These are phyloP conservation scores for Acholoe squamosa DNA, from an alignment of 2,888 invertebrate genomes.

Conservation along the genomic window DNA sequence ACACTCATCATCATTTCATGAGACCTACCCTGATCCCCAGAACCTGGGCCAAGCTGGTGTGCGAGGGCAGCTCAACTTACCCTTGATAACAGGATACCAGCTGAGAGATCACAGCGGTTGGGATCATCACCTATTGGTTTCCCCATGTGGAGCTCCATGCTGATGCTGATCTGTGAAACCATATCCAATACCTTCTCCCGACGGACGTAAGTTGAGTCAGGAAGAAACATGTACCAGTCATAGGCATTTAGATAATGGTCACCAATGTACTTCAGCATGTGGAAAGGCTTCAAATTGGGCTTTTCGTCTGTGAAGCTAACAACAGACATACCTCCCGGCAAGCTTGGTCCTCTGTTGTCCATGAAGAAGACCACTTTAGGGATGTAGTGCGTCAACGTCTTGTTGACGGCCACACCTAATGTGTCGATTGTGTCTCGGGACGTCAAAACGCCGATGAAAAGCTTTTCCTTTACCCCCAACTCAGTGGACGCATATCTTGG, in stretches of 20 bases:
- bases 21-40: no score
- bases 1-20: no score
- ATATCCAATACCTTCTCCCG: slow-evolving; percentile 89
- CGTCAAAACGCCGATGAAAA: slow-evolving; percentile 93
- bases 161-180: slow-evolving; percentile 91
- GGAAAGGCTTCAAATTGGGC: slow-evolving; percentile 91
- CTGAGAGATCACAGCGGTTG: slow-evolving; percentile 86
- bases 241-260: slow-evolving; percentile 95
- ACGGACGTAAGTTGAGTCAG: slow-evolving; percentile 93
- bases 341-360: slow-evolving; percentile 72
- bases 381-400: slow-evolving; percentile 92
- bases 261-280: slow-evolving; percentile 93
- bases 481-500: slow-evolving; percentile 98
- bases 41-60: no score
- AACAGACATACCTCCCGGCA: slow-evolving; percentile 84
- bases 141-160: slow-evolving; percentile 93
- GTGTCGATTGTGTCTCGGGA: slow-evolving; percentile 84
- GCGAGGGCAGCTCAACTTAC: slow-evolving; percentile 74
- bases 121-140: slow-evolving; percentile 81
- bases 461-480: slow-evolving; percentile 93
- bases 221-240: slow-evolving; percentile 95
- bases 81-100: slow-evolving; percentile 94
- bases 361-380: slow-evolving; percentile 93
- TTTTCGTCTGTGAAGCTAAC: slow-evolving; percentile 93
- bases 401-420: slow-evolving; percentile 92